Conservation (phyloP, 2,888 invertebrate genomes). For the Coenonympha glycerion region DNA sequence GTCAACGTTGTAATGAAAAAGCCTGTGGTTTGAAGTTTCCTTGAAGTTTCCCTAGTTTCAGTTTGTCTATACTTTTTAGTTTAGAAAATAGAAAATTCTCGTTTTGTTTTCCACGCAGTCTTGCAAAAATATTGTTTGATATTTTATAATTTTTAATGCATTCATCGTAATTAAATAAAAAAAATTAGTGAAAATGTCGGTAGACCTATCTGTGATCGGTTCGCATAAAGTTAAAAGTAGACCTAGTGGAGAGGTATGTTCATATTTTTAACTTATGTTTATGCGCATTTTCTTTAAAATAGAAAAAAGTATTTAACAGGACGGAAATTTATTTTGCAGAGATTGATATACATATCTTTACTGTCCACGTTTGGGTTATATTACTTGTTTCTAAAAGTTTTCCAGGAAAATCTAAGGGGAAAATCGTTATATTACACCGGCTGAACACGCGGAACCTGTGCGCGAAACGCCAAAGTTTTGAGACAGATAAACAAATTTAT, state of each 20-base stretch:
- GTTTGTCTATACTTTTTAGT: too few relatives aligned
- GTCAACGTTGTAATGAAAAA: too few relatives aligned
- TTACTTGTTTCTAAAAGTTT: not conserved
- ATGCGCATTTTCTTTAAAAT: not conserved
- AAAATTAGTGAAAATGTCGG: slow-evolving; percentile 35
- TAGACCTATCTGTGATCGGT: slow-evolving; percentile 52
- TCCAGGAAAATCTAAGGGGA: not conserved
- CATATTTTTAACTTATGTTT: too few relatives aligned
- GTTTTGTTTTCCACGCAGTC: not conserved
- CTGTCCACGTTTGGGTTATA: too few relatives aligned
- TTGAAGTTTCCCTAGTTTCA: too few relatives aligned
- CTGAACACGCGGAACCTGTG: slow-evolving; percentile 2
- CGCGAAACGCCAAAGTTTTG: not conserved
- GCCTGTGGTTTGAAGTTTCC: too few relatives aligned
- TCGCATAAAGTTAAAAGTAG: slow-evolving; percentile 59
- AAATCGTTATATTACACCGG: not conserved
- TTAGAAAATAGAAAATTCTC: not conserved
- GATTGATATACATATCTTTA: too few relatives aligned
- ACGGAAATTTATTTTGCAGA: too few relatives aligned
- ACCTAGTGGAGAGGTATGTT: slow-evolving; percentile 56
- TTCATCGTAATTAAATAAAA: not conserved
- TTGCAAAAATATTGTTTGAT: not conserved
- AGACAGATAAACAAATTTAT: not conserved
- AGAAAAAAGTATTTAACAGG: too few relatives aligned
- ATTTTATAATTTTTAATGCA: not conserved